These are phyloP conservation scores for Telmatochromis sp. DNA, from an alignment of 2,113 vertebrate species.

Conservation along the genomic window DNA sequence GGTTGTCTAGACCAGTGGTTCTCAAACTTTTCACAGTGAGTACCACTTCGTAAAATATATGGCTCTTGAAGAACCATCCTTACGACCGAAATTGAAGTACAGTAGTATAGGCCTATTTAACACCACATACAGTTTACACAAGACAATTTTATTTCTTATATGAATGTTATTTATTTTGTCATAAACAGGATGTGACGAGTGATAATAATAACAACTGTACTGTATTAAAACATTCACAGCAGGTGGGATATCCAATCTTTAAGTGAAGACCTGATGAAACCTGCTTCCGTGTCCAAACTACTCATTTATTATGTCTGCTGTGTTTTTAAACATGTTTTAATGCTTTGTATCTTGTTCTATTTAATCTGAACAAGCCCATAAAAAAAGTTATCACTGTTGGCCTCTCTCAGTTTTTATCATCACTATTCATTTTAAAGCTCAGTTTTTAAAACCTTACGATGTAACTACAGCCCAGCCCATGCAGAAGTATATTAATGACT, in stretches of 20 bases:
- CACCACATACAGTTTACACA: background rate
- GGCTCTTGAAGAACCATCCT: background rate
- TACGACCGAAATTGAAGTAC: accelerated
- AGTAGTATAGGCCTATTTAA: background rate
- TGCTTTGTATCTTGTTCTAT: background rate
- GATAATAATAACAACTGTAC: background rate
- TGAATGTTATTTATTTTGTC: background rate
- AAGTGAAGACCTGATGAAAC: background rate
- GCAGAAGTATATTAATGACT: background rate
- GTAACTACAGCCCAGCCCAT: background rate
- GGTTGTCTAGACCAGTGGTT: background rate
- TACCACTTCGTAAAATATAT: background rate
- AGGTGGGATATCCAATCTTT: background rate
- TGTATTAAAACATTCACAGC: background rate
- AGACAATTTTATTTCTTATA: background rate
- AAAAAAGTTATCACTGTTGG: background rate
- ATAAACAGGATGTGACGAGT: background rate
- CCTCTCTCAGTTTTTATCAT: background rate
- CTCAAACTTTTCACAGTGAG: background rate
- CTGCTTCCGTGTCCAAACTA: background rate
- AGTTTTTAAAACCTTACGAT: background rate
- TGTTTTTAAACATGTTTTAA: background rate
- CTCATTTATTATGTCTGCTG: background rate
- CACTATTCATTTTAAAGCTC: background rate
- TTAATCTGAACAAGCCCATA: background rate